Evolutionary conservation across 2,113 vertebrate genomes (phyloP), one percentile per base, ranked within the genome.

Genomic region (Hypanus sabinus): DNA sequence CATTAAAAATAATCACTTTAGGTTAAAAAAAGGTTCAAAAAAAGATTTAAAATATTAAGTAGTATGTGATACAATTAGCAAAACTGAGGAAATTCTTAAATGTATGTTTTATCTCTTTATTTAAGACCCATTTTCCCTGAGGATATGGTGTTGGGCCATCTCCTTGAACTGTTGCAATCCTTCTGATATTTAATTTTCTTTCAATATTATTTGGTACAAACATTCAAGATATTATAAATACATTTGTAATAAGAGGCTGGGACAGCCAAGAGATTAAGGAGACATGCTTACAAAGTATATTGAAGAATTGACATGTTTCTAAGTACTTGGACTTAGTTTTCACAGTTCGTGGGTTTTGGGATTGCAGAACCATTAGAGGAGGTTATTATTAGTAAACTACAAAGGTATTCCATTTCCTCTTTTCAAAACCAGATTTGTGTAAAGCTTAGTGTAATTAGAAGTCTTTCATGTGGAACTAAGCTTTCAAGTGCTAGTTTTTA

Each of bases 371-470:
- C 85, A 90, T 90, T 65, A 90, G 60, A 36, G 16, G 57, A 16
- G 30, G 57, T 88, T 88, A 88, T 65, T 88, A 24, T 87, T 30
- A 55, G 27, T 88, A 62, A 6, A 60, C 6, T 30, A 62, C 30
- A 65, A 90, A 18, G 60, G 12, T 65, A 90, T 90, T 90, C 30
- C 0, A n/a, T 62, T 65, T 90, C 62, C 30, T 90, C 65, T 90
- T 90, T 85, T 90, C 65, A 68, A 90, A 90, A 90, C 57, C 8
- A 90, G 85, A 65, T 90, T 90, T 90, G 85, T 68, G 85, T 33
- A 68, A 68, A 65, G 85, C 85, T 90, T 90, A 90, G 85, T 90
- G 57, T 90, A 90, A 90, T 90, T 90, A 90, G 30, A 90, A 90
- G 60, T 65, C 57, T 90, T 90, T 65, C 85, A 90, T 90, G 85